Percentiles rank a stretch among this genome's conserved stretches.
phyloP scores from a whole-genome alignment of 2,797 vertebrate species.

The Sebastes iracundus region DNA sequence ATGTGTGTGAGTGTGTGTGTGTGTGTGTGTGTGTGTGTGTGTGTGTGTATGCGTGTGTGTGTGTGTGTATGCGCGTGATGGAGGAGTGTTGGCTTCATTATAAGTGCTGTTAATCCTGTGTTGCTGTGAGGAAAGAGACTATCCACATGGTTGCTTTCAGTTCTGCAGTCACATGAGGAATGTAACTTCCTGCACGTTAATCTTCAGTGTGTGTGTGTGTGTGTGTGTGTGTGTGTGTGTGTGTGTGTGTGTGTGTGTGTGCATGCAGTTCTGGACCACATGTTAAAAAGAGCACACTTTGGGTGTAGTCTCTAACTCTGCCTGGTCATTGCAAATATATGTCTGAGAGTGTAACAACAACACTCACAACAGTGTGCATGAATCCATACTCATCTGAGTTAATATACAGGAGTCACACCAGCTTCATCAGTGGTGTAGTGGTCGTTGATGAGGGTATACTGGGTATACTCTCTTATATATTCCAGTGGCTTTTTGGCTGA shows the following conservation, averaged over 20 bases:
- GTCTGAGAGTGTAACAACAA: not conserved
- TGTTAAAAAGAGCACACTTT: not conserved
- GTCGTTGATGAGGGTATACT: too few species aligned
- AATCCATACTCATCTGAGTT: not conserved
- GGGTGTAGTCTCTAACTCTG: not conserved
- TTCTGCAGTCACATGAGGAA: conserved; percentile 39
- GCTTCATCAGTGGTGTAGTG: too few species aligned
- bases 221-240: not conserved
- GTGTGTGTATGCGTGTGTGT: too few species aligned
- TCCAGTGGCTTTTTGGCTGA: too few species aligned
- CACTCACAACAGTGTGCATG: not conserved
- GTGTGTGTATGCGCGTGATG: not conserved
- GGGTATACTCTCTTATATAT: too few species aligned
- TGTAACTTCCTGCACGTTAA: not conserved
- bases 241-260: not conserved
- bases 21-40: too few species aligned
- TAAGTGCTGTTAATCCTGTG: not conserved
- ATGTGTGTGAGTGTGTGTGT: not conserved
- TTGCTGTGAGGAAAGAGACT: not conserved
- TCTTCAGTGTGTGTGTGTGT: not conserved
- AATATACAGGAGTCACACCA: too few species aligned
- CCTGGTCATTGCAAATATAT: not conserved
- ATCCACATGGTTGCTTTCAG: conserved; percentile 7
- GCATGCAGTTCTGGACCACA: not conserved
- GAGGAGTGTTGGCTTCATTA: not conserved